phyloP scores from a whole-genome alignment of 2,113 vertebrate genomes.

The Spea multiplicata region DNA sequence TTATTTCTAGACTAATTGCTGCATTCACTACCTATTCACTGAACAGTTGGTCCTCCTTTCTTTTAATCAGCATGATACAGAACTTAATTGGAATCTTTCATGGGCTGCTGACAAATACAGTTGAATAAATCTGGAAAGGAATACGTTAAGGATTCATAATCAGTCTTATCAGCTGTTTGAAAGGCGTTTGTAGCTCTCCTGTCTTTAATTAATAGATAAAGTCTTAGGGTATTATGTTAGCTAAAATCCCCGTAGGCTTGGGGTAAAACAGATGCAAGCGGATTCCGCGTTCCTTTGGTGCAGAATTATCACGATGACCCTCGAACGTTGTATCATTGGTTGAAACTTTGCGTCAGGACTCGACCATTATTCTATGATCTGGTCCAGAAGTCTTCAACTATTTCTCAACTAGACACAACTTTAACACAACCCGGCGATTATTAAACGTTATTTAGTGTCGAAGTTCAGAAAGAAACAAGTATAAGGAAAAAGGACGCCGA shows the following conservation, averaged over 20 bases:
- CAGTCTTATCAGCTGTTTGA: background rate
- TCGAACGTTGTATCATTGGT: background rate
- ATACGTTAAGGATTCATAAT: background rate
- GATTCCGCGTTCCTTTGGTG: background rate
- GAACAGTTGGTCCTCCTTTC: background rate
- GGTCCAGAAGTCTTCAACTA: background rate
- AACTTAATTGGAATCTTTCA: background rate
- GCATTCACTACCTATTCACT: background rate
- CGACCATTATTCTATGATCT: background rate
- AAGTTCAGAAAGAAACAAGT: no score
- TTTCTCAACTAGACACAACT: background rate
- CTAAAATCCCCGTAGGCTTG: slow-evolving; percentile 4
- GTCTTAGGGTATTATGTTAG: background rate
- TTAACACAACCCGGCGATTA: no score
- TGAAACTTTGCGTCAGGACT: background rate
- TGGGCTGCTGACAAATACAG: background rate
- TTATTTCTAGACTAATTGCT: background rate
- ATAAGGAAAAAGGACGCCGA: no score
- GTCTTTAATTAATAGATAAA: slow-evolving; percentile 23
- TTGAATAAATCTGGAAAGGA: background rate
- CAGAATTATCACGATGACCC: background rate
- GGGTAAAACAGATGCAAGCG: background rate
- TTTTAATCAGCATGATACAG: background rate
- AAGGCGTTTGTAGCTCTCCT: background rate
- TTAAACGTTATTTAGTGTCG: no score